Base-by-base conservation (phyloP, 2,888 invertebrate species). In the Cyrtodaria siliqua region DNA sequence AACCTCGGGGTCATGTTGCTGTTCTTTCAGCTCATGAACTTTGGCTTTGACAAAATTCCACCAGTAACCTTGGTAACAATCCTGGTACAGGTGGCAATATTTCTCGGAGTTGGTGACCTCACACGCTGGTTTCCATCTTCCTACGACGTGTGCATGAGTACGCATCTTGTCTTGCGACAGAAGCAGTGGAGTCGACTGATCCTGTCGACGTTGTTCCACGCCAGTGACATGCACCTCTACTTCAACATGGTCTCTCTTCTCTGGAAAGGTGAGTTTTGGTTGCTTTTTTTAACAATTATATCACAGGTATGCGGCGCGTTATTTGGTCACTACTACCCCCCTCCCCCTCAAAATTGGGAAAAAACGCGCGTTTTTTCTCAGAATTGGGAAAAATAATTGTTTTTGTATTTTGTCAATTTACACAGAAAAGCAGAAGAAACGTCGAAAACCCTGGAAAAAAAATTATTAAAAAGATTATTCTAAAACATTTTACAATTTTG, bases 181-280 rank as follows among this genome's bases (percentile, higher is more conserved):
- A 67, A 81, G 29, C 86, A 92, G 42, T 92, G 90, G 88, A 72
- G 82, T 42, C 82, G 92, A 12, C 92, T 95, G 14, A 68, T 95
- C 16, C 82, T 92, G 85, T 87, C 70, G 77, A 57, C 85, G 87
- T 9, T 93, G 95, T 18, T 72, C 95, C 29, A 83, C 94, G 20
- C 94, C 94, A 2, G 93, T 94, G 33, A 93, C 95, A 74, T 95
- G 95, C 89, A 95, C 95, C 95, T 91, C 94, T 24, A 95, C 95
- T 2, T 94, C 95, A 70, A 91, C 95, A 44, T 92, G 94, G 72
- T 94, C 4, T 95, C 95, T 0, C 94, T 95, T 64, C 91, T 95
- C 20, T 92, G 94, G 72, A 95, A 95, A 91, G 95, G 95, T 95
- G 12, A 33, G 33, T 33, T 33, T 33, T 33, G 33, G 4, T 33